Conservation (phyloP, 2,888 invertebrate genomes). For the Drosophila nr. perissopoda region DNA sequence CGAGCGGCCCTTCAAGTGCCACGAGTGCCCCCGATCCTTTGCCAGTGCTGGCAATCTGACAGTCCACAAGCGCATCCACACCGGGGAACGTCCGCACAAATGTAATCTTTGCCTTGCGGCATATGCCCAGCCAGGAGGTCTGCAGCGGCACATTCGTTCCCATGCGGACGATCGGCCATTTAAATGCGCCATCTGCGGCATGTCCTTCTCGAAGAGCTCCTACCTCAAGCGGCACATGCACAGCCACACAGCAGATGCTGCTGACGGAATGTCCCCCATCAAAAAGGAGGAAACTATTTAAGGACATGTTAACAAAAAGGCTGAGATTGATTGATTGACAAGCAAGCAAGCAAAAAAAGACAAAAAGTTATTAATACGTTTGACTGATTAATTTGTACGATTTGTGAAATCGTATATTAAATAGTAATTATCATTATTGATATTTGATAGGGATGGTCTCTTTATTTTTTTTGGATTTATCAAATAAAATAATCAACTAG, state of each 20-base stretch:
- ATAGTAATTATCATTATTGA: conserved; percentile 12
- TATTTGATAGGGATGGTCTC: background rate
- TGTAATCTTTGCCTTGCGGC: conserved; percentile 39
- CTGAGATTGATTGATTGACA: background rate
- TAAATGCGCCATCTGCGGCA: conserved; percentile 36
- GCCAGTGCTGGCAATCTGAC: conserved; percentile 30
- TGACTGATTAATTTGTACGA: conserved; percentile 7
- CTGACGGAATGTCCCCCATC: background rate
- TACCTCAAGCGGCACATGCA: conserved; percentile 41
- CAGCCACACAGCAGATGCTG: conserved; percentile 9
- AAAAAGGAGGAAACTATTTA: background rate
- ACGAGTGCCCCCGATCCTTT: conserved; percentile 84
- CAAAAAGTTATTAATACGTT: background rate
- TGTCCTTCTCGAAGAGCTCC: conserved; percentile 17
- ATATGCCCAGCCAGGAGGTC: conserved; percentile 35
- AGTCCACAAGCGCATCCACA: conserved; percentile 39
- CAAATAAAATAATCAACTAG: background rate
- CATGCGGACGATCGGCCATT: conserved; percentile 27
- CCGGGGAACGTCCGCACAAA: conserved; percentile 33
- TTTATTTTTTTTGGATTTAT: background rate
- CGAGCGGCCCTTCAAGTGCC: conserved; percentile 86
- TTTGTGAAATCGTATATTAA: background rate
- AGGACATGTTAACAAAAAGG: background rate
- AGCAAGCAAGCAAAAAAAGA: background rate
- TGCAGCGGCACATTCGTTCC: conserved; percentile 28